Evolutionary conservation across 2,113 vertebrate species (phyloP).

Genomic region (Oryzias woworae): DNA sequence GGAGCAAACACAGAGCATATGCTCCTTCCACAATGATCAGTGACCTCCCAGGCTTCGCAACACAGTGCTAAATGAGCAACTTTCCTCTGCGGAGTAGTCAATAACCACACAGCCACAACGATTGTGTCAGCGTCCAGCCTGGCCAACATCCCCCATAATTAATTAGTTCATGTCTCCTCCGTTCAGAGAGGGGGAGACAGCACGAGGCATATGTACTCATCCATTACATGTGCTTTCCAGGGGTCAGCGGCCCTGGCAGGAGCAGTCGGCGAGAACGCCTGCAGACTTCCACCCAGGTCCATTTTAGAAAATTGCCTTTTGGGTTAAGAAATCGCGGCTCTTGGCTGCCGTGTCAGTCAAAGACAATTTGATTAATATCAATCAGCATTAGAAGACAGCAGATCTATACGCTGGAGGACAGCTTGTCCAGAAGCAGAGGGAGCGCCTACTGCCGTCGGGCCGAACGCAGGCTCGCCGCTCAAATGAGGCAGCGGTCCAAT

Average conservation of each 20-base stretch:
- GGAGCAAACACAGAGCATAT: slow-evolving; percentile 54
- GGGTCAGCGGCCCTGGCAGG: slow-evolving; percentile 57
- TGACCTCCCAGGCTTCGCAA: slow-evolving; percentile 60
- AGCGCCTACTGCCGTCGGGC: background rate
- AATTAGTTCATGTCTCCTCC: slow-evolving; percentile 69
- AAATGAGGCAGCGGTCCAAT: slow-evolving; percentile 27
- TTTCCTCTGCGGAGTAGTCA: slow-evolving; percentile 71
- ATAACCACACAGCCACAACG: slow-evolving; percentile 73
- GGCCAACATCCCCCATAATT: slow-evolving; percentile 68
- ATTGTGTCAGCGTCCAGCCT: slow-evolving; percentile 69
- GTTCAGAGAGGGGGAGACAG: slow-evolving; percentile 62
- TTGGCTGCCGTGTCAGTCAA: slow-evolving; percentile 61
- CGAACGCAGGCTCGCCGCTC: slow-evolving; percentile 23
- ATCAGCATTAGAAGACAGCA: slow-evolving; percentile 59
- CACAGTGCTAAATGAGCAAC: slow-evolving; percentile 73
- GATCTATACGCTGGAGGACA: slow-evolving; percentile 54
- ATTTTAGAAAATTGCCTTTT: slow-evolving; percentile 66
- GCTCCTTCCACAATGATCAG: slow-evolving; percentile 62
- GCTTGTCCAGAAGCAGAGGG: slow-evolving; percentile 36
- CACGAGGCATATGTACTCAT: slow-evolving; percentile 65
- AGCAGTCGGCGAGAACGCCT: slow-evolving; percentile 40
- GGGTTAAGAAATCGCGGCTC: slow-evolving; percentile 47
- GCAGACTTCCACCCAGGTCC: slow-evolving; percentile 41
- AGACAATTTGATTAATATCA: slow-evolving; percentile 70
- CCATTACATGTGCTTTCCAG: slow-evolving; percentile 65